phyloP scores from a whole-genome alignment of 2,888 invertebrate species.

The Euzetes globulus region DNA sequence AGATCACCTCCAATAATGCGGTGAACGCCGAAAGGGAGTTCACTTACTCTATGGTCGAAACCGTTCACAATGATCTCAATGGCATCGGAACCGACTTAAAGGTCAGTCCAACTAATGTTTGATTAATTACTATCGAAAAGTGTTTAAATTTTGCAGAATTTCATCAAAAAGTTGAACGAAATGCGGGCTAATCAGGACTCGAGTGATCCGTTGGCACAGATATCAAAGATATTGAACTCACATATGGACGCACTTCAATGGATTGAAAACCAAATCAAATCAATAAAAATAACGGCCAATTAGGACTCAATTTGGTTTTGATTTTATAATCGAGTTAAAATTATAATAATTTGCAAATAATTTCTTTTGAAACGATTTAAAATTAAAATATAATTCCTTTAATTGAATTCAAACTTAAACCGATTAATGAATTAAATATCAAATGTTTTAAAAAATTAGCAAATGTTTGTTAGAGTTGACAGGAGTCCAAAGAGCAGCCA shows the following conservation, averaged over 20 bases:
- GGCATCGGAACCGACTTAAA: slow-evolving; percentile 92
- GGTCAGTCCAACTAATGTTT: slow-evolving; percentile 48
- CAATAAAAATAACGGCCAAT: slow-evolving; percentile 50
- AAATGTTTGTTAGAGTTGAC: not conserved
- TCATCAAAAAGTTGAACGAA: slow-evolving; percentile 44
- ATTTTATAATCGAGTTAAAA: not conserved
- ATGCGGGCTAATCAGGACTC: slow-evolving; percentile 31
- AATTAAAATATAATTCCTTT: too few relatives aligned
- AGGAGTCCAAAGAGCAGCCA: not conserved
- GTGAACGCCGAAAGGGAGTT: slow-evolving; percentile 82
- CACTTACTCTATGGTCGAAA: slow-evolving; percentile 80
- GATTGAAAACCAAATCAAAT: slow-evolving; percentile 76
- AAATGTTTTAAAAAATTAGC: too few relatives aligned
- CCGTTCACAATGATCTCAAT: slow-evolving; percentile 79
- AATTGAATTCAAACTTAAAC: not conserved
- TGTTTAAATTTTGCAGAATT: slow-evolving; percentile 38
- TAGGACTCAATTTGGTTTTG: not conserved
- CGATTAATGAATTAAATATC: too few relatives aligned
- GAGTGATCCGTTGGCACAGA: slow-evolving; percentile 66
- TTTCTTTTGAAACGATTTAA: not conserved
- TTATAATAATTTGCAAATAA: not conserved
- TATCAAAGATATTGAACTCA: slow-evolving; percentile 85
- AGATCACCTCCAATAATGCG: slow-evolving; percentile 47
- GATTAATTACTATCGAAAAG: not conserved
- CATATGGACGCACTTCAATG: slow-evolving; percentile 94